Base-by-base conservation (phyloP, 2,113 vertebrate genomes). In the Tenebrosternarchus preto region DNA sequence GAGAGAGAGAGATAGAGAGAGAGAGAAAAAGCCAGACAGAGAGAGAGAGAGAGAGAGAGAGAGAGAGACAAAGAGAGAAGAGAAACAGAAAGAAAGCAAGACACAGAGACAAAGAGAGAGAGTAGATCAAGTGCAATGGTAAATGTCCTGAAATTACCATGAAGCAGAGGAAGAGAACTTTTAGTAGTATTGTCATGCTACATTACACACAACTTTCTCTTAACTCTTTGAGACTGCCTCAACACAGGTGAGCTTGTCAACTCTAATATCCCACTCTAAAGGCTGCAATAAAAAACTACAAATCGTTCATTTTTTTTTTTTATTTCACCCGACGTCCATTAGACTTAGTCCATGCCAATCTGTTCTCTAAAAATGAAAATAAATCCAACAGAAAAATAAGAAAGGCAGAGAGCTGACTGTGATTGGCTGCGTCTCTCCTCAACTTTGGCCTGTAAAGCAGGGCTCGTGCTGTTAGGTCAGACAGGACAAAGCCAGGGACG, bases 381-480 rank as follows among this genome's bases (percentile, higher is more conserved):
- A 83, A 71, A 25, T 25, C 43, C 3, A n/a, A 76, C 29, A n/a
- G 64, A 33, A 20, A 33, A 66, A 6, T 7, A 29, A 39, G 50
- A 59, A 56, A 71, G 9, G 33, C 16, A 70, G 22, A 24, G 4
- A 0, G 4, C 1, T 0, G 20, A 27, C 24, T 43, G 43, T 73
- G 69, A 67, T 5, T 46, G 67, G 39, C 25, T 57, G 12, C 70
- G 67, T 78, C 57, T 76, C 88, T 72, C 88, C 6, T 82, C 61
- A 85, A 82, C 82, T 75, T 74, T 82, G 93, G 91, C 93, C 88
- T 83, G 71, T 85, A 89, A 92, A 91, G 89, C 87, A 0, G n/a
- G 88, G 88, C 75, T 88, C 93, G 93, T 93, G 92, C 85, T 87
- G 93, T 93, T 86, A 95, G 96, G 96, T 98, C 95, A 94, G 84